phyloP scores from a whole-genome alignment of 2,797 vertebrate genomes.

The Phataginus tricuspis region DNA sequence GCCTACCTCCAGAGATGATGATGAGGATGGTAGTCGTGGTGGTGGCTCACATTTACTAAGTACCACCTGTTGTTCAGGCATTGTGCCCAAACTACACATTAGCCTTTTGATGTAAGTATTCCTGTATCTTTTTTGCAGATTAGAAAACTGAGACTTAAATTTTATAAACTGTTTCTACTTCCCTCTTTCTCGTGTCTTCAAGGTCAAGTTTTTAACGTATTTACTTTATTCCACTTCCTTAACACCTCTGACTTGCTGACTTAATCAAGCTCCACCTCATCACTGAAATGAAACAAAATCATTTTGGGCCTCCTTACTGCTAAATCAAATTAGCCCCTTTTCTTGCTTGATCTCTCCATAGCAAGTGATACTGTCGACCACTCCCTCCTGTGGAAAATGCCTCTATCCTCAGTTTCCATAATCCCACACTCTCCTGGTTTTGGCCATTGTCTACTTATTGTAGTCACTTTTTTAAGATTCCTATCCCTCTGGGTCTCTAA shows the following conservation, averaged over 20 bases:
- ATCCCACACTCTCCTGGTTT: not conserved
- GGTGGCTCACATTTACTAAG: not conserved
- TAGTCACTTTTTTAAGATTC: not conserved
- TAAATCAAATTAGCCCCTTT: not conserved
- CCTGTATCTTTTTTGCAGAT: not conserved
- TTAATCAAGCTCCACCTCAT: not conserved
- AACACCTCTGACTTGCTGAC: not conserved
- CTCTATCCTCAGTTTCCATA: not conserved
- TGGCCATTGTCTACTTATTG: not conserved
- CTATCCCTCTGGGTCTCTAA: not conserved
- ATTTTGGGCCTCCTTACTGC: not conserved
- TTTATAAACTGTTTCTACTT: not conserved
- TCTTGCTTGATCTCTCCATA: not conserved
- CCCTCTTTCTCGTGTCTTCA: not conserved
- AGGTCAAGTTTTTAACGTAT: constrained; percentile 9
- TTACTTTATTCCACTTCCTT: not conserved
- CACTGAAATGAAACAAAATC: not conserved
- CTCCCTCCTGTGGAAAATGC: not conserved
- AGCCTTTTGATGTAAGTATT: not conserved
- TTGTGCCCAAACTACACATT: not conserved
- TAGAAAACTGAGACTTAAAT: not conserved
- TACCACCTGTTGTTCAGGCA: not conserved
- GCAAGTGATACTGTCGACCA: not conserved
- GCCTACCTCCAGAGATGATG: not conserved
- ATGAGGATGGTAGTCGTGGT: not conserved